These are phyloP conservation scores for Psilopsiagon aurifrons DNA, from an alignment of 2,113 vertebrate genomes.

Conservation along the genomic window DNA sequence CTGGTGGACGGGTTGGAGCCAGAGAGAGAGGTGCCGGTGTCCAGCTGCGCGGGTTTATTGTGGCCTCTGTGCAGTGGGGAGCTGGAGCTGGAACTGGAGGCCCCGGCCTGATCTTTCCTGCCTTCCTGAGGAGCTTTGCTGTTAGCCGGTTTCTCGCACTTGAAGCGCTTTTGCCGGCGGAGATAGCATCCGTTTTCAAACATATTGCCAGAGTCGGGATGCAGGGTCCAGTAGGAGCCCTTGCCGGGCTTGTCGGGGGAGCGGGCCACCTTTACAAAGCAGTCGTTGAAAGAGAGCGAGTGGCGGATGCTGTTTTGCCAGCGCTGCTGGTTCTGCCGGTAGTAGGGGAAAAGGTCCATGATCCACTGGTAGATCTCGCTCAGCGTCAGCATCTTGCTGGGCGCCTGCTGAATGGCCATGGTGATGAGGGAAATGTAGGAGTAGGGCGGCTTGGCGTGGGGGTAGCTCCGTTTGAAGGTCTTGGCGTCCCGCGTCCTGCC, in stretches of 20 bases:
- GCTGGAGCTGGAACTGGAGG: constrained; percentile 69
- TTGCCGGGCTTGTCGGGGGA: constrained; percentile 98
- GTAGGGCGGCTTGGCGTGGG: constrained; percentile 96
- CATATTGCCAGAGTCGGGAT: constrained; percentile 98
- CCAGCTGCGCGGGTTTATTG: constrained; percentile 79
- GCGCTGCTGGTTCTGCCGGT: constrained; percentile 97
- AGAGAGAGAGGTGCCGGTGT: constrained; percentile 75
- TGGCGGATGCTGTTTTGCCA: constrained; percentile 99
- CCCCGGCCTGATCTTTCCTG: constrained; percentile 71
- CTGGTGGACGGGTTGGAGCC: constrained; percentile 76
- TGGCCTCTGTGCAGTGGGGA: constrained; percentile 81
- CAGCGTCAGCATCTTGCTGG: constrained; percentile 96
- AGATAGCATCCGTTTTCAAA: constrained; percentile 98
- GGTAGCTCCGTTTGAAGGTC: constrained; percentile 92
- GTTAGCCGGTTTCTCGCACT: constrained; percentile 87
- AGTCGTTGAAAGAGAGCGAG: constrained; percentile 98
- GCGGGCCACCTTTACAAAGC: constrained; percentile 96
- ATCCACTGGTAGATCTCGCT: constrained; percentile 99
- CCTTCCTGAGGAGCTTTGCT: constrained; percentile 76
- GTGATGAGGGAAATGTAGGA: constrained; percentile 99
- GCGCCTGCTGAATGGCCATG: constrained; percentile 98
- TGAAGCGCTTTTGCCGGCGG: constrained; percentile 96
- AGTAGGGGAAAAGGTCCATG: constrained; percentile 98
- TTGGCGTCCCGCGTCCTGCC: constrained; percentile 87
- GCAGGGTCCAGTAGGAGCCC: constrained; percentile 97